phyloP scores from a whole-genome alignment of 2,113 vertebrate species.

The Trogon melanurus region DNA sequence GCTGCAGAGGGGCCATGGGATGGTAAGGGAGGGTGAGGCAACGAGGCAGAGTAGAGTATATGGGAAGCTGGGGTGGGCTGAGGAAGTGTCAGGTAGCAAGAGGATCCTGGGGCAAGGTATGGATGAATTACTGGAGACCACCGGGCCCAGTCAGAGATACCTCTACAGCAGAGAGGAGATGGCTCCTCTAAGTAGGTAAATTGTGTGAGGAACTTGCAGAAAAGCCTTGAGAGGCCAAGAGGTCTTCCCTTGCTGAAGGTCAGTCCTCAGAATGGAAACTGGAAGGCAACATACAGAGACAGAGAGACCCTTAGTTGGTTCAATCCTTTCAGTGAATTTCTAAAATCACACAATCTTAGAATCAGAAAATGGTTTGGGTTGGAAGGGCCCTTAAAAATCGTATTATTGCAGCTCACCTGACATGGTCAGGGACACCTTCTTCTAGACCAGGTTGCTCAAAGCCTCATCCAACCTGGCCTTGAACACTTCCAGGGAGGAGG shows the following conservation, averaged over 20 bases:
- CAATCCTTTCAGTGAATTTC: not conserved
- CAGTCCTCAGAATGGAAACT: not conserved
- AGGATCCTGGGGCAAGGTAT: not conserved
- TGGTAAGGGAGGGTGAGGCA: not conserved
- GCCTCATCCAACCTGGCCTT: no score
- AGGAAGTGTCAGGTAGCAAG: not conserved
- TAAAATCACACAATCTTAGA: not conserved
- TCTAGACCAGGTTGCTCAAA: no score
- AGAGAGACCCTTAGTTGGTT: not conserved
- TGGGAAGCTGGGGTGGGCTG: not conserved
- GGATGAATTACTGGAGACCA: not conserved
- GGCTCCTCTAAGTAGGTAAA: not conserved
- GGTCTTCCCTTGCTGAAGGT: not conserved
- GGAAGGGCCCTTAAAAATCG: no score
- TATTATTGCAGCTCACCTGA: no score
- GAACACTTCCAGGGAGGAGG: no score
- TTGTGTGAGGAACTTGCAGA: not conserved
- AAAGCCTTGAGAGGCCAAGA: rapidly evolving
- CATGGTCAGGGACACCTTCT: no score
- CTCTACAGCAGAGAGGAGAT: not conserved
- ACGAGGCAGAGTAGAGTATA: not conserved
- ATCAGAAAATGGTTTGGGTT: no score
- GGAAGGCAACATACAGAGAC: not conserved
- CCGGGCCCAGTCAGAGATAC: not conserved
- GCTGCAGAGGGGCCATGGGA: not conserved